Base-by-base conservation (phyloP, 2,113 vertebrate genomes). In the Pagrus major region DNA sequence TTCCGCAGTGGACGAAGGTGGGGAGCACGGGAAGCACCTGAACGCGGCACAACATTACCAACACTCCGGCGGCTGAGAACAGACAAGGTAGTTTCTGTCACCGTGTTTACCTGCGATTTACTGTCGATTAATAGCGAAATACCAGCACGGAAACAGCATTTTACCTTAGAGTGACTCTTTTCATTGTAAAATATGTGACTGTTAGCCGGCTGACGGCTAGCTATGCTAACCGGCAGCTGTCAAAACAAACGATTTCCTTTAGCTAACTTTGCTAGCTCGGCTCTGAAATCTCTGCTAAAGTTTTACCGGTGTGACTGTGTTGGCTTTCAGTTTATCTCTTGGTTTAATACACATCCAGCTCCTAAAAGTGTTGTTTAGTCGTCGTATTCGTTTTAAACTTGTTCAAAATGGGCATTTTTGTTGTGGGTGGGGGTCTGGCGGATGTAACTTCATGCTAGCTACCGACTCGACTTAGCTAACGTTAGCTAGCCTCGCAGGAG, bases 181-280 rank as follows among this genome's bases (percentile, higher is more conserved):
- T 18, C 7, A 6, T 14, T 29, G 37, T 52, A 12, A 72, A 41
- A 25, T 0, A 4, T 23, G 3, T 4, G 9, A 15, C 23, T 37
- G 56, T 69, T 80, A 37, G 29, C 29, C 5, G 0, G 27, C 18
- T 42, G 21, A 35, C 11, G 27, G 69, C 35, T 76, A 56, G 29
- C 25, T 46, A 2, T 41, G 23, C 31, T 66, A 63, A 41, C 68
- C 73, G 69, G 65, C 71, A 84, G 80, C 77, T 89, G 80, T 85
- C 82, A 82, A 83, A 87, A 87, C 80, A 84, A 87, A 68, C 66
- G 5, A 20, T 77, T 73, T 78, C 75, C 76, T 83, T 37, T 29
- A 27, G 85, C 87, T 79, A 89, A 84, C 77, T 80, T 18, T 41
- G 79, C 56, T 90, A 88, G 74, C 78, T 14, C 23, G 18, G 63